Evolutionary conservation across 2,888 invertebrate genomes (phyloP).

Genomic region (Acronicta leporina): DNA sequence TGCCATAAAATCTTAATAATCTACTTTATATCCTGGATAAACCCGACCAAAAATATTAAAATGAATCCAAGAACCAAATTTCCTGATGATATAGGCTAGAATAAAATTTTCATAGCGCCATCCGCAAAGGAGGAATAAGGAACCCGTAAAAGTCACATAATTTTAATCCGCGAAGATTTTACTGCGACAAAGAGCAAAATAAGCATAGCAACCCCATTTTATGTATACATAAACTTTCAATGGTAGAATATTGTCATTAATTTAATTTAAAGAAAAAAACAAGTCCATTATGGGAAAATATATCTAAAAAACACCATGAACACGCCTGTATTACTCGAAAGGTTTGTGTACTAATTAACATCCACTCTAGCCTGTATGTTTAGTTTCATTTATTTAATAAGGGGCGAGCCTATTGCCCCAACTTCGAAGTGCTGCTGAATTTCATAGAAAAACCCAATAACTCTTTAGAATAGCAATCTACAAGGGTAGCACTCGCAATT

Average conservation of each 20-base stretch:
- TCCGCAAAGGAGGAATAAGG: conserved; percentile 41
- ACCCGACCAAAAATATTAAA: conserved; percentile 5
- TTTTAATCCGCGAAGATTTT: conserved; percentile 60
- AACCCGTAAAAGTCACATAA: conserved; percentile 60
- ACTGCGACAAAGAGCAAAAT: conserved; percentile 55
- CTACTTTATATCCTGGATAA: neutral
- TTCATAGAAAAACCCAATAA: too few relatives aligned
- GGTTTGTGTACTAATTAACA: too few relatives aligned
- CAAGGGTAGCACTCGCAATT: too few relatives aligned
- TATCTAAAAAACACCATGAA: too few relatives aligned
- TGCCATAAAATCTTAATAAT: neutral
- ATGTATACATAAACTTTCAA: conserved; percentile 53
- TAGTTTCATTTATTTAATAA: too few relatives aligned
- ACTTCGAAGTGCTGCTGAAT: too few relatives aligned
- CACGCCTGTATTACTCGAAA: too few relatives aligned
- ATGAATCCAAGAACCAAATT: conserved; percentile 7
- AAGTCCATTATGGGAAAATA: too few relatives aligned
- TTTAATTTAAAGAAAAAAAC: conserved; percentile 31
- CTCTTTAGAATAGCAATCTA: too few relatives aligned
- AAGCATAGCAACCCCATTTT: conserved; percentile 49
- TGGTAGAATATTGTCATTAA: conserved; percentile 44
- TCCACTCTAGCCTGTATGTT: too few relatives aligned
- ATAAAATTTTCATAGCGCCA: conserved; percentile 44
- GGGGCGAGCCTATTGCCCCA: too few relatives aligned
- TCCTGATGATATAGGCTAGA: conserved; percentile 16